A percentile compares a stretch with the other conserved stretches of the same genome.
These are phyloP conservation scores for Zelostemma sp. DNA, from an alignment of 1,140 invertebrate genomes.

Conservation along the genomic window DNA sequence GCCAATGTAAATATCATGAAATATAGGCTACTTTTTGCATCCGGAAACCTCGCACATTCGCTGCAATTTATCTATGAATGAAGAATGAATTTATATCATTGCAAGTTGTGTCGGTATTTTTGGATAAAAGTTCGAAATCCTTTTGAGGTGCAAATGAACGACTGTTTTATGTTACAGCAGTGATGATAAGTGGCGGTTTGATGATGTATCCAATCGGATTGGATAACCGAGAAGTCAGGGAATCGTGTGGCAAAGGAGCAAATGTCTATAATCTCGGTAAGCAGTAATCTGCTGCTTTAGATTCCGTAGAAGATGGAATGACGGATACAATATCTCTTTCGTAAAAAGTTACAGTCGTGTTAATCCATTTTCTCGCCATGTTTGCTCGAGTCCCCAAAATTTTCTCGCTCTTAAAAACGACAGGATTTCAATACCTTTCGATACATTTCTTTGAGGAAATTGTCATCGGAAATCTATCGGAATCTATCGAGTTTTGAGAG, in stretches of 20 bases:
- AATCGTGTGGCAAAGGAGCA: conserved; percentile 76
- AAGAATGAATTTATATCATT: too few relatives aligned
- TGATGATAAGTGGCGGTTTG: conserved; percentile 74
- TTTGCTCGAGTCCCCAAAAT: too few relatives aligned
- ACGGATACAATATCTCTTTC: conserved; percentile 39
- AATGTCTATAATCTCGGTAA: conserved; percentile 77
- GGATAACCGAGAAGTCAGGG: conserved; percentile 77
- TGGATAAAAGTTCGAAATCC: too few relatives aligned
- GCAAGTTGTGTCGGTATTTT: too few relatives aligned
- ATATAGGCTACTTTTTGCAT: background rate
- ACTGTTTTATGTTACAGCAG: conserved; percentile 68
- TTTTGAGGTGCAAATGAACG: background rate
- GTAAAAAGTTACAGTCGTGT: too few relatives aligned
- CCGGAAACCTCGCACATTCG: background rate
- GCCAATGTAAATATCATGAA: background rate
- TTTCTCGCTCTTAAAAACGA: too few relatives aligned
- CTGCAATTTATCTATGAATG: too few relatives aligned
- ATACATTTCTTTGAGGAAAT: too few relatives aligned
- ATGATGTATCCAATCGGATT: conserved; percentile 79
- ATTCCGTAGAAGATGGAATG: conserved; percentile 26
- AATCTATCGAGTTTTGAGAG: too few relatives aligned
- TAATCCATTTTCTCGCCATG: too few relatives aligned
- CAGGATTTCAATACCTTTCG: too few relatives aligned
- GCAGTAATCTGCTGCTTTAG: conserved; percentile 49
- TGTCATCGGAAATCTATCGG: too few relatives aligned